phyloP scores from a whole-genome alignment of 2,888 invertebrate species.

The Iphiclides podalirius region DNA sequence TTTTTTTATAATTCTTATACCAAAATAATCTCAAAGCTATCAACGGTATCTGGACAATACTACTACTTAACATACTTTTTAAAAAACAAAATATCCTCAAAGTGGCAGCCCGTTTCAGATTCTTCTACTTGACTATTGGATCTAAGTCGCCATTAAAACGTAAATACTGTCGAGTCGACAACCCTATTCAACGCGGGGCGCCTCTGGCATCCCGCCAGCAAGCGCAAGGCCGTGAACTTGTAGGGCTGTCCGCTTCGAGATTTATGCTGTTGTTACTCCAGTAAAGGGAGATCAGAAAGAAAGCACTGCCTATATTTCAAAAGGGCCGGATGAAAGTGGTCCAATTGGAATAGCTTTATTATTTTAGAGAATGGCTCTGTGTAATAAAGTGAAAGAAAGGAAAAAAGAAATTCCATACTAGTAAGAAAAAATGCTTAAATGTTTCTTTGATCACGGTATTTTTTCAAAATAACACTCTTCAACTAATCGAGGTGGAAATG shows the following conservation, averaged over 20 bases:
- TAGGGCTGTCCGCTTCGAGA: constrained; percentile 17
- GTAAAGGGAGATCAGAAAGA: constrained; percentile 19
- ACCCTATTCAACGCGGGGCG: constrained; percentile 7
- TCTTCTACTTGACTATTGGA: not conserved
- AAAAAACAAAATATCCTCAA: not conserved
- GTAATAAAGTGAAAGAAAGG: too few species aligned
- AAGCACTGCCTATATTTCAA: constrained; percentile 21
- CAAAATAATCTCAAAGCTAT: too few species aligned
- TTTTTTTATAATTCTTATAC: too few species aligned
- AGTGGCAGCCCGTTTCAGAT: not conserved
- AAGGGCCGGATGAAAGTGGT: constrained; percentile 1
- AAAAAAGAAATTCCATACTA: too few species aligned
- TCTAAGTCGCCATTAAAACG: not conserved
- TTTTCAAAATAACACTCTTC: too few species aligned
- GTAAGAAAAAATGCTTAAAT: too few species aligned
- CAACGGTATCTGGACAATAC: too few species aligned
- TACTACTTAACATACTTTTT: too few species aligned
- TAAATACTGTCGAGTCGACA: constrained; percentile 1
- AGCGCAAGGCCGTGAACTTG: constrained; percentile 25
- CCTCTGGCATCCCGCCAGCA: constrained; percentile 19
- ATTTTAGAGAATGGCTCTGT: constrained; percentile 10
- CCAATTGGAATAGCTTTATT: constrained; percentile 10
- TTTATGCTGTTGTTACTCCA: constrained; percentile 22
- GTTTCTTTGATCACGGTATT: too few species aligned
- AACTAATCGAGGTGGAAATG: too few species aligned